These are phyloP conservation scores for Melanotaenia parkinsoni DNA, from an alignment of 2,797 vertebrate genomes.

Conservation along the genomic window DNA sequence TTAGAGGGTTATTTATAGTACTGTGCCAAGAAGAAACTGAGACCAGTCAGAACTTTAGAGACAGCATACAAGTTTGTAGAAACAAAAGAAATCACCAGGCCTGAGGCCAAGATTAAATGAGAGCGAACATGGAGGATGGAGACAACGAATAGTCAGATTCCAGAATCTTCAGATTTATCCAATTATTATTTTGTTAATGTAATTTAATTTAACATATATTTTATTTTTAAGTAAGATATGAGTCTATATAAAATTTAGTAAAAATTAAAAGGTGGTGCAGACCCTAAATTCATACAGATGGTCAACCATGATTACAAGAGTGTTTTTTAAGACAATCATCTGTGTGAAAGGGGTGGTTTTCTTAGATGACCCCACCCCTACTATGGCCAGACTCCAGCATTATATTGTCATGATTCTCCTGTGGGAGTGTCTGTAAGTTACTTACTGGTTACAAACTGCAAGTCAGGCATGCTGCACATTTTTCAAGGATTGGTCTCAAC, in stretches of 20 bases:
- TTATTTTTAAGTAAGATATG: background rate
- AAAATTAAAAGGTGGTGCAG: background rate
- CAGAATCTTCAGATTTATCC: background rate
- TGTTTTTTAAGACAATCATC: background rate
- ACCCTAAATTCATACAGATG: background rate
- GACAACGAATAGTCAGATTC: no score
- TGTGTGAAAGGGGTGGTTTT: slow-evolving; percentile 1
- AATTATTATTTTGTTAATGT: background rate
- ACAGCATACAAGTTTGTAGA: slow-evolving; percentile 26
- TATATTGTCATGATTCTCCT: slow-evolving; percentile 25
- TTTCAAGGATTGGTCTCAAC: slow-evolving; percentile 60
- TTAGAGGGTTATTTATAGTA: slow-evolving; percentile 76
- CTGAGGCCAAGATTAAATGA: background rate
- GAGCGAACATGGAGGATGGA: background rate
- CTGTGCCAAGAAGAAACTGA: slow-evolving; percentile 41
- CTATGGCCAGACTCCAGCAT: background rate
- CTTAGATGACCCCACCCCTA: slow-evolving; percentile 25
- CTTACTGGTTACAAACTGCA: slow-evolving; percentile 50
- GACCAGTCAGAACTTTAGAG: slow-evolving; percentile 34
- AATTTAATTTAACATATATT: background rate
- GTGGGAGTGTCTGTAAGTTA: slow-evolving; percentile 22
- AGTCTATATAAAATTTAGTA: background rate
- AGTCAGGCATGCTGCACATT: slow-evolving; percentile 70
- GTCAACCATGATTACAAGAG: background rate
- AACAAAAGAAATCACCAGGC: slow-evolving; percentile 10